These are phyloP conservation scores for Atherinomorus stipes DNA, from an alignment of 2,113 vertebrate species.

Conservation along the genomic window DNA sequence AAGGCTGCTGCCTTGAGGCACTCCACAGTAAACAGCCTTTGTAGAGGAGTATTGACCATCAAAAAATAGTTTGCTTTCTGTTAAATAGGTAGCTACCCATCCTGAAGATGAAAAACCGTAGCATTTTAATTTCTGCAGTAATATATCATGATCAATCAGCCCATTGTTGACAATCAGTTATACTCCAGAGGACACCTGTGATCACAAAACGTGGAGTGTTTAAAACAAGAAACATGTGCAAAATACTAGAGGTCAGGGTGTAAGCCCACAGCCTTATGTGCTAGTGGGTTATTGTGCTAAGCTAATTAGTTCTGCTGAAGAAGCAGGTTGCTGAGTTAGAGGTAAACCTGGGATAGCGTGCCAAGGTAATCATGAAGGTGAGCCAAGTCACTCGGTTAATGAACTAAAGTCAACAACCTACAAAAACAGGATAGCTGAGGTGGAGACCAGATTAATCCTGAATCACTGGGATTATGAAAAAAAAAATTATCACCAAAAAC, in stretches of 20 bases:
- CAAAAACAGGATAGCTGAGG: not conserved
- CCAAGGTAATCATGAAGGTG: not conserved
- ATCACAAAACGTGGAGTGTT: too few relatives aligned
- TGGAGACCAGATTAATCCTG: not conserved
- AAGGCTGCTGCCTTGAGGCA: too few relatives aligned
- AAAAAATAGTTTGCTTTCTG: too few relatives aligned
- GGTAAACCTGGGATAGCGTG: slow-evolving; percentile 38
- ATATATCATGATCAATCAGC: too few relatives aligned
- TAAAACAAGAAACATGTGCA: not conserved
- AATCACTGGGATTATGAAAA: not conserved
- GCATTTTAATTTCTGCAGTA: too few relatives aligned
- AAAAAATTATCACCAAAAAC: too few relatives aligned
- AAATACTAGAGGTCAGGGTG: slow-evolving; percentile 16
- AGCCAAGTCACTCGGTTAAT: slow-evolving; percentile 57
- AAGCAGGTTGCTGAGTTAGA: slow-evolving; percentile 10
- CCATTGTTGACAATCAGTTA: too few relatives aligned
- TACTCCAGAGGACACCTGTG: too few relatives aligned
- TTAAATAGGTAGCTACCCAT: too few relatives aligned
- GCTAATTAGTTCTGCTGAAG: slow-evolving; percentile 67
- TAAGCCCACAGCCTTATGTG: slow-evolving; percentile 42
- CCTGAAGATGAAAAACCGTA: too few relatives aligned
- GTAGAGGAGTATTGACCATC: too few relatives aligned
- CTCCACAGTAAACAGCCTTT: too few relatives aligned
- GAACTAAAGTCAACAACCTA: slow-evolving; percentile 12
- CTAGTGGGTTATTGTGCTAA: slow-evolving; percentile 68